Evolutionary conservation across 2,113 vertebrate species (phyloP).

Genomic region (Macaca fascicularis): T2T-MFA8v1.1 NC_088377.1:47827501-47828000

Average conservation of each 20-base stretch:
- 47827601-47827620: neutral
- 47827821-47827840: too few relatives aligned
- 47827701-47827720: neutral
- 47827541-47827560: neutral
- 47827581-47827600: neutral
- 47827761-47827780: neutral
- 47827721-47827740: neutral
- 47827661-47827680: neutral
- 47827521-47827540: neutral
- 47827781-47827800: neutral
- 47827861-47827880: too few relatives aligned
- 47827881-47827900: too few relatives aligned
- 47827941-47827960: too few relatives aligned
- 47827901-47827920: too few relatives aligned
- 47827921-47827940: neutral
- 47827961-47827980: neutral
- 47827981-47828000: neutral
- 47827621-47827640: neutral
- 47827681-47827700: neutral
- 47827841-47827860: too few relatives aligned
- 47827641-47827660: neutral
- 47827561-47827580: neutral
- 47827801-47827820: fast-evolving
- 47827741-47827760: neutral
- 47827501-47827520: neutral